A percentile compares a stretch with the other conserved stretches of the same genome.
phyloP scores from a whole-genome alignment of 2,113 vertebrate genomes.

The Opisthocomus hoazin region DNA sequence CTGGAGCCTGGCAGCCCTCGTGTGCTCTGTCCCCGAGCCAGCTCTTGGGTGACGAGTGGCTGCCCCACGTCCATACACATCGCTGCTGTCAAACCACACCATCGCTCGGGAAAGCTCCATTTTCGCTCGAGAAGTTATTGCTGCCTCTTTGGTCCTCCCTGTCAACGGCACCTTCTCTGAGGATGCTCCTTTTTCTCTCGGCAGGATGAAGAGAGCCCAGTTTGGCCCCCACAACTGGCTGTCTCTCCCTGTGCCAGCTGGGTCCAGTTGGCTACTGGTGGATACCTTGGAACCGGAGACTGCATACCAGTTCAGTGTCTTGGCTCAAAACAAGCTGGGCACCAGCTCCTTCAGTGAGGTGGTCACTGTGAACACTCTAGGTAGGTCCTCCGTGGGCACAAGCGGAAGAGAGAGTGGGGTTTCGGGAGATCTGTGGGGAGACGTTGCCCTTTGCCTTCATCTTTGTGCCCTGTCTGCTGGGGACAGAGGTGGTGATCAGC shows the following conservation, averaged over 20 bases:
- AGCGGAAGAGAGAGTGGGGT: neutral
- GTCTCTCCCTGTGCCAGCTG: constrained; percentile 87
- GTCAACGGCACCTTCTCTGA: neutral
- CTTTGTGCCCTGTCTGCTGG: accelerated
- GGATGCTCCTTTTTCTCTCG: constrained; percentile 29
- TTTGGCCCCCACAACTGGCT: constrained; percentile 97
- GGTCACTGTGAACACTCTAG: constrained; percentile 98
- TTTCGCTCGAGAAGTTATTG: constrained; percentile 6
- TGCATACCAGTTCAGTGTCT: constrained; percentile 97
- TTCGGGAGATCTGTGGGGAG: neutral
- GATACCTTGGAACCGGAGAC: constrained; percentile 93
- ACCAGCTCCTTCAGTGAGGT: constrained; percentile 99
- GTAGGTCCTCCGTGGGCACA: constrained; percentile 58
- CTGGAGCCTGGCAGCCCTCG: neutral
- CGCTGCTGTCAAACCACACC: constrained; percentile 23
- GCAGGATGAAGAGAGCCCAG: constrained; percentile 93
- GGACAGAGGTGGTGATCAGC: neutral
- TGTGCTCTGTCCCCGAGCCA: neutral
- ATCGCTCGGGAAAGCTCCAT: neutral
- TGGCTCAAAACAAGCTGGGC: constrained; percentile 98
- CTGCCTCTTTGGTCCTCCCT: neutral
- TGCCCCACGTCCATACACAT: neutral
- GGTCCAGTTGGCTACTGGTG: constrained; percentile 89
- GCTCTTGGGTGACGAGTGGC: neutral
- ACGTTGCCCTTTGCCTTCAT: neutral